Evolutionary conservation across 2,113 vertebrate species (phyloP), one percentile per base, ranked within the genome.

Genomic region (Colistium nudipinnis): DNA sequence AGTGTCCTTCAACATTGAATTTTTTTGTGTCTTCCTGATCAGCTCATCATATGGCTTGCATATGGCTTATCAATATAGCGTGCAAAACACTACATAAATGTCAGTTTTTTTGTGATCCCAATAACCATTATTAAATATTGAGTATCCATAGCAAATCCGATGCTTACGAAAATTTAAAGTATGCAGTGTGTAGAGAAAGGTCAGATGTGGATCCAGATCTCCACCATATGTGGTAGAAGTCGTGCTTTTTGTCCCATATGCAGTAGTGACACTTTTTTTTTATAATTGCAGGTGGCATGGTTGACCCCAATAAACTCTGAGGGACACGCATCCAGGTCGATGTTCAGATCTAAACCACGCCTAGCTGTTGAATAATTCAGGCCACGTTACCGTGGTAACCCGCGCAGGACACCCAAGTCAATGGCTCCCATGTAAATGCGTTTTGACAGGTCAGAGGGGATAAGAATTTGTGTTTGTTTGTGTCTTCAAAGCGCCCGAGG

Each of bases 321-420:
- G 65, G 74, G 78, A 85, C 67, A 82, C n/a, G n/a, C 74, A 76
- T 72, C 64, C 55, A 85, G 69, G 57, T 55, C 45, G 39, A 56
- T 49, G 65, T 80, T 77, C 75, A 84, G 43, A 70, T 84, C 77
- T 77, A 75, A 89, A 86, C 76, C 65, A 74, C 65, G 62, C 77
- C 76, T 43, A 64, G 62, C 70, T 68, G 68, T 74, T 90, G 84
- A 90, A 90, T 89, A 84, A 89, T 91, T 85, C 79, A 90, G 68
- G 35, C 62, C 69, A 62, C 52, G 90, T 88, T 90, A 81, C 86
- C 86, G 74, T 77, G 86, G 86, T 88, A 89, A 89, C 77, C 78
- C 28, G 30, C 81, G 27, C 62, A n/a, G 60, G 81, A 80, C 87
- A 84, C 70, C 22, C 41, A 72, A 84, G 78, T 84, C 79, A 75